Percentiles rank a stretch among this genome's conserved stretches.
Evolutionary conservation across 2,888 invertebrate species (phyloP).

Genomic region (Dicyrtomina minuta): DNA sequence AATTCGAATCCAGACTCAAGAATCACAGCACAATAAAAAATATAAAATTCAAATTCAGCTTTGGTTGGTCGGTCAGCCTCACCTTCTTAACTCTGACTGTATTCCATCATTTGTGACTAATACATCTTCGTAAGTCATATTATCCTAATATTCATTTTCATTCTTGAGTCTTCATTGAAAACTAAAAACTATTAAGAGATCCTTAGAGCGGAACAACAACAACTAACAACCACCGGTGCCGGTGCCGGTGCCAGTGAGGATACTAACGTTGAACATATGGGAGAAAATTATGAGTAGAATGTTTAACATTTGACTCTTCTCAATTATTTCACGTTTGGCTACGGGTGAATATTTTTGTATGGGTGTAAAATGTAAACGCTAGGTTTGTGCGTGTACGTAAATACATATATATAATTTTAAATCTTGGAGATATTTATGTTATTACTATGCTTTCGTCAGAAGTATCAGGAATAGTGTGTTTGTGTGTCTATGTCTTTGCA

Average conservation of each 20-base stretch:
- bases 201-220: background rate
- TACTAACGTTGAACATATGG: too few species aligned
- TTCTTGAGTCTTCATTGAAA: background rate
- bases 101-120: conserved; percentile 19
- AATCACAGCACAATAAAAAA: too few species aligned
- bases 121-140: conserved; percentile 3
- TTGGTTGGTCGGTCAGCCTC: background rate
- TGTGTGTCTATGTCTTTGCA: too few species aligned
- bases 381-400: too few species aligned
- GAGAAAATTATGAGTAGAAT: conserved; percentile 6
- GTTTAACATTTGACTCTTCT: conserved; percentile 1
- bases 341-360: background rate
- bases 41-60: too few species aligned
- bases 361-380: too few species aligned
- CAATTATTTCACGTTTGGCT: background rate
- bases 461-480: too few species aligned
- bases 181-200: background rate
- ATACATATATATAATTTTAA: background rate
- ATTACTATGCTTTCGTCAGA: too few species aligned
- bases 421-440: too few species aligned
- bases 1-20: too few species aligned
- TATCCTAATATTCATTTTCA: background rate
- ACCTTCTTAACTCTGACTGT: conserved; percentile 6
- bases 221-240: too few species aligned
- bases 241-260: too few species aligned